Evolutionary conservation across 2,888 invertebrate genomes (phyloP).

Genomic region (Acheta domesticus): DNA sequence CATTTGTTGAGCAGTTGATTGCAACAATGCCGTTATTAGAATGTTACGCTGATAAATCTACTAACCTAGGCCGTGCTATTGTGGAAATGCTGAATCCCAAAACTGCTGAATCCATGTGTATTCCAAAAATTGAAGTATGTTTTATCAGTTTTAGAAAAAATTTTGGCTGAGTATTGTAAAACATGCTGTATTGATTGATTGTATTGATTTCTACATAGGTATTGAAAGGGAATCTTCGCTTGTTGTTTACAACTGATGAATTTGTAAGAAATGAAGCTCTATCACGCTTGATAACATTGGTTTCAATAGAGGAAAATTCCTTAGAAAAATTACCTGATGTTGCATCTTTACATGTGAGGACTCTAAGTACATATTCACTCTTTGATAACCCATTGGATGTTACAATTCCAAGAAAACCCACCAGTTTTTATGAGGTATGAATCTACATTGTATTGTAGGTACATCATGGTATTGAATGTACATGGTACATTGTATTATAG

Average conservation of each 20-base stretch:
- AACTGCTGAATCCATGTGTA: conserved; percentile 56
- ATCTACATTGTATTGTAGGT: conserved; percentile 21
- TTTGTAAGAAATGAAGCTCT: conserved; percentile 52
- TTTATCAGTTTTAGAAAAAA: neutral
- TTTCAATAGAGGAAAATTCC: conserved; percentile 50
- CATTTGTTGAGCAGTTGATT: conserved; percentile 56
- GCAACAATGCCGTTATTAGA: conserved; percentile 61
- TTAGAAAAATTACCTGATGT: conserved; percentile 50
- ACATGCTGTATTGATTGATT: too few species aligned
- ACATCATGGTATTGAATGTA: too few species aligned
- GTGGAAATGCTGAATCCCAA: conserved; percentile 63
- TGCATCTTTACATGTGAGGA: conserved; percentile 46
- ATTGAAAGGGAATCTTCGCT: conserved; percentile 52
- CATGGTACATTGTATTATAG: too few species aligned
- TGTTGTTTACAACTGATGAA: conserved; percentile 49
- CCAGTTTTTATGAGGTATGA: conserved; percentile 49
- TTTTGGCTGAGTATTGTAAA: too few species aligned
- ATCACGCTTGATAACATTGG: conserved; percentile 53
- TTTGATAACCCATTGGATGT: conserved; percentile 42
- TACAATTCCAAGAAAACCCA: conserved; percentile 43
- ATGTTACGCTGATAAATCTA: conserved; percentile 55
- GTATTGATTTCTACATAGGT: conserved; percentile 43
- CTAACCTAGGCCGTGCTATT: conserved; percentile 56
- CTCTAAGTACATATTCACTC: conserved; percentile 31
- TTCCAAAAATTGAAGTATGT: conserved; percentile 54